phyloP scores from a whole-genome alignment of 2,797 vertebrate species.

The Lycodopsis pacificus region DNA sequence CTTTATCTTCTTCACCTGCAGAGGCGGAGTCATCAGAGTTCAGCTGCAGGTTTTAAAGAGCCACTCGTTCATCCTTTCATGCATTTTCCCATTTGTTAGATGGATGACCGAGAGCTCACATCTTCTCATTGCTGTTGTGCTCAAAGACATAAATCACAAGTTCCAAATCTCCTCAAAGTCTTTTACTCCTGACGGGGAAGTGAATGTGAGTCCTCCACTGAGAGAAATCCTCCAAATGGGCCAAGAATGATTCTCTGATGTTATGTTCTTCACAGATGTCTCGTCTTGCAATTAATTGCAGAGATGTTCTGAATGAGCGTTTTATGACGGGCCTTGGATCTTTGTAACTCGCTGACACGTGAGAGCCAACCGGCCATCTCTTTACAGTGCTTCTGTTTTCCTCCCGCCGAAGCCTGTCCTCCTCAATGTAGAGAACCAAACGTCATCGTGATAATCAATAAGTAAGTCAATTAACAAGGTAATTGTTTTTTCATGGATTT shows the following conservation, averaged over 20 bases:
- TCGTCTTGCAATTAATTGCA: not conserved
- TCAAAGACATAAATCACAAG: constrained; percentile 56
- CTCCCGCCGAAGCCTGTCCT: not conserved
- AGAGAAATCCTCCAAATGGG: not conserved
- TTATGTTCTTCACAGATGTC: constrained; percentile 1
- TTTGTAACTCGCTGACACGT: not conserved
- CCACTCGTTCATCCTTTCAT: constrained; percentile 39
- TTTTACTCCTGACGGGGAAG: constrained; percentile 18
- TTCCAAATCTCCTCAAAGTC: constrained; percentile 28
- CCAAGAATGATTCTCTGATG: not conserved
- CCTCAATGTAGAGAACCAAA: too few species aligned
- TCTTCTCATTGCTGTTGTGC: constrained; percentile 41
- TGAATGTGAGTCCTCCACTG: constrained; percentile 28
- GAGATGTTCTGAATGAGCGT: not conserved
- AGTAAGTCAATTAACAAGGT: not conserved
- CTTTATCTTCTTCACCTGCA: constrained; percentile 26
- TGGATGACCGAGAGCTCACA: constrained; percentile 42
- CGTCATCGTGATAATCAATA: not conserved
- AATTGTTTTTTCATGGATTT: not conserved
- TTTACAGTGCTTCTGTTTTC: not conserved
- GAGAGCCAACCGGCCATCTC: not conserved
- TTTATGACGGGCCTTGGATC: not conserved
- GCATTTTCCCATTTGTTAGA: constrained; percentile 35
- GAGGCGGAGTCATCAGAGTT: constrained; percentile 11
- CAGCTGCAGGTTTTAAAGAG: constrained; percentile 32